Conservation (phyloP, 2,113 vertebrate genomes). For the Manacus vitellinus region DNA sequence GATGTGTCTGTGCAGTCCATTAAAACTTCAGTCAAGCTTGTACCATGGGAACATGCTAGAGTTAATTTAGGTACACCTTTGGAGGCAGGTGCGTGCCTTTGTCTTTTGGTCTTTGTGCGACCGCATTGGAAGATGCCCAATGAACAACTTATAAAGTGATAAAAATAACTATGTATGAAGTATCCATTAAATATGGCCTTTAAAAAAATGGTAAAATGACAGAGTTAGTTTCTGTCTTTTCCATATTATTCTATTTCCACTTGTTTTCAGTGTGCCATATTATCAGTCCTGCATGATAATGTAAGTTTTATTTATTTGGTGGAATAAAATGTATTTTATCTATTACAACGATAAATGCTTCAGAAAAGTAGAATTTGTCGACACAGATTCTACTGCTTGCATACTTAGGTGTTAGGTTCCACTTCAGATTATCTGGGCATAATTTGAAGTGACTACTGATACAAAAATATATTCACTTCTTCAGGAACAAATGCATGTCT, state of each 20-base stretch:
- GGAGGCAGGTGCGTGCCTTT: too few relatives aligned
- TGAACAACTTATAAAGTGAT: neutral
- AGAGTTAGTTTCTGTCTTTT: neutral
- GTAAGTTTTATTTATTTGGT: neutral
- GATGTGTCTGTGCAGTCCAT: neutral
- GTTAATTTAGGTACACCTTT: too few relatives aligned
- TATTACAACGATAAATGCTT: fast-evolving
- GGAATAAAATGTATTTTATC: neutral
- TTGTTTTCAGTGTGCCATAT: neutral
- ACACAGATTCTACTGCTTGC: neutral
- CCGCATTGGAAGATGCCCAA: too few relatives aligned
- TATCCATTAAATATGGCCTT: neutral
- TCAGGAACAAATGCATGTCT: neutral
- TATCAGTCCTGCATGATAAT: neutral
- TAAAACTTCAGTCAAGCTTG: neutral
- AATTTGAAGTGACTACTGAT: neutral
- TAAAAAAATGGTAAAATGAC: neutral
- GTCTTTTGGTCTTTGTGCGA: too few relatives aligned
- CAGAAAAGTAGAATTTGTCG: neutral
- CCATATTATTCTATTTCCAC: neutral
- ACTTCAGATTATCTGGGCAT: neutral
- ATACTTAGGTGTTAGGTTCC: neutral
- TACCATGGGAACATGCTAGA: neutral
- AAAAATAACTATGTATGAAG: neutral
- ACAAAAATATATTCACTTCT: neutral